Evolutionary conservation across 2,888 invertebrate genomes (phyloP), one percentile per base, ranked within the genome.

Genomic region (Anthrax anthrax): DNA sequence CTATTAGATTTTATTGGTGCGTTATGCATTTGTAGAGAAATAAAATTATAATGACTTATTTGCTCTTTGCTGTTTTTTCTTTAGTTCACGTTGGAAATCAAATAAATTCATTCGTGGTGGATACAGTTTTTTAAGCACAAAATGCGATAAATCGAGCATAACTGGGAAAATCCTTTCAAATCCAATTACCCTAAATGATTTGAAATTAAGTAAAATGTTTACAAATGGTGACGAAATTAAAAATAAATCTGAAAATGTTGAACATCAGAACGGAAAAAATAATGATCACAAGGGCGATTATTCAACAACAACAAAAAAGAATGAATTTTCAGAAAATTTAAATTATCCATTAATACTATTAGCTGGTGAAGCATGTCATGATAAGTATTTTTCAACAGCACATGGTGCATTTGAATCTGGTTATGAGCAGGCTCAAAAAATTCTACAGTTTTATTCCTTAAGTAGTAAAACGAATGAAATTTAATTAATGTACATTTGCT

Each of bases 381-480:
- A 68, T 27, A 60, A 65, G 42, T 73, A 72, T 58, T 81, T 76
- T 59, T 80, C 80, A 1, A 80, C 81, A 8, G 75, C 77, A 13
- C 80, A 81, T 57, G 81, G 81, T 9, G 81, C 81, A 37, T 78
- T 70, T 55, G 73, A 75, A 50, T 73, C 75, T 5, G 79, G 78
- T 10, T 61, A 69, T 48, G 60, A 62, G 40, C 77, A 77, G 61
- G 43, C 47, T 38, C 27, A 42, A 32, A 19, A 18, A 10, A 42
- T 46, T 42, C 27, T 42, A 38, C 19, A 42, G 29, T 12, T 16
- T 17, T 38, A 23, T 23, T 23, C 23, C 4, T 23, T 23, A 23
- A 8, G 8, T 23, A 6, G 8, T 23, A 23, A 23, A 23, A 23
- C 8, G 23, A 23, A 23, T 23, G n/a, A n/a, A n/a, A n/a, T n/a